These are phyloP conservation scores for Hyphantria cunea DNA, from an alignment of 1,140 invertebrate genomes.

Conservation along the genomic window DNA sequence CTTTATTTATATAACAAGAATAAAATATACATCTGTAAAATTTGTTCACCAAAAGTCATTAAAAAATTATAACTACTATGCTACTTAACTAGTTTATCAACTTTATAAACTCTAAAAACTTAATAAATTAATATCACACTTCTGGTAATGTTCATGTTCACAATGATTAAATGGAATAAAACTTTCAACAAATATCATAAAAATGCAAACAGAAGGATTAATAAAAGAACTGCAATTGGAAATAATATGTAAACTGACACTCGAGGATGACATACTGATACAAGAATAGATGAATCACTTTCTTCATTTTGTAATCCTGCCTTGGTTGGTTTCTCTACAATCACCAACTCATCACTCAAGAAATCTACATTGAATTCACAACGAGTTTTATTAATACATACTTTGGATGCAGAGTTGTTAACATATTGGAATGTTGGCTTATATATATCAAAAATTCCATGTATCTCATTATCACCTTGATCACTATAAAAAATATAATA, in stretches of 20 bases:
- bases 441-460: slow-evolving; percentile 91
- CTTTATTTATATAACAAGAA: not conserved
- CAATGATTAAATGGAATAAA: slow-evolving; percentile 55
- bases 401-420: slow-evolving; percentile 85
- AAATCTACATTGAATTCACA: slow-evolving; percentile 87
- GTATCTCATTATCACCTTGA: slow-evolving; percentile 91
- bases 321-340: slow-evolving; percentile 90
- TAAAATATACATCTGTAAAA: slow-evolving; percentile 6
- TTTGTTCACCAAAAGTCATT: not conserved
- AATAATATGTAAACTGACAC: slow-evolving; percentile 90
- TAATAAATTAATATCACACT: slow-evolving; percentile 76
- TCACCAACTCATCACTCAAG: slow-evolving; percentile 88
- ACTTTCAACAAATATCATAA: slow-evolving; percentile 80
- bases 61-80: slow-evolving; percentile 12
- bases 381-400: slow-evolving; percentile 88
- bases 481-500: slow-evolving; percentile 94
- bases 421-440: slow-evolving; percentile 91
- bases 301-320: slow-evolving; percentile 89
- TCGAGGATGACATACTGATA: slow-evolving; percentile 89
- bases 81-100: slow-evolving; percentile 19
- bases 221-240: slow-evolving; percentile 87
- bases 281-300: slow-evolving; percentile 86
- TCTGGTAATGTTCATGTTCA: slow-evolving; percentile 68
- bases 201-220: slow-evolving; percentile 90
- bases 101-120: slow-evolving; percentile 32